Evolutionary conservation across 2,113 vertebrate species (phyloP), one percentile per base, ranked within the genome.

Genomic region (Bungarus multicinctus): DNA sequence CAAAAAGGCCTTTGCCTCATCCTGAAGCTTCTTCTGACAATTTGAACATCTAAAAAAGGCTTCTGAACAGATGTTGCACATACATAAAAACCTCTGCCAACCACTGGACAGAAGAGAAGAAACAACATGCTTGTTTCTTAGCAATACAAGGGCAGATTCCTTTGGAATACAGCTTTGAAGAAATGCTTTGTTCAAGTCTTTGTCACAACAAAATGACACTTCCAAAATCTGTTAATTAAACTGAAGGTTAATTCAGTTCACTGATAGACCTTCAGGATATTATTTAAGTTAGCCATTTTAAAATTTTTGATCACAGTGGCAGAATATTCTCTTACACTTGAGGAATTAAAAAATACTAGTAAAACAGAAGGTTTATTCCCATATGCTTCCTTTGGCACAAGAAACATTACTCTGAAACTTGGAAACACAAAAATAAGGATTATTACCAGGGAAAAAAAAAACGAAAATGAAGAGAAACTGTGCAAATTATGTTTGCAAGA

Each of bases 351-450:
- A 39, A 43, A 85, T 47, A 85, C 52, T 85, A 81, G 25, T 64
- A 74, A 88, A 91, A 55, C 34, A 89, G 58, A n/a, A 81, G 89
- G 5, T 2, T 89, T 87, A 81, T 85, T 94, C 0, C 89, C 30
- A 89, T 25, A 85, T 89, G 47, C 69, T 0, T 1, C 50, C 16
- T 43, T 55, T 91, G 88, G 27, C 85, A 1, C 64, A 54, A 91
- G 6, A 90, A 93, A 88, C 81, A 30, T 14, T 74, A 1, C 64
- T 93, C 58, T 87, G 91, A 92, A 91, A 74, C 60, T 89, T 43
- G 25, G 39, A 55, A 81, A 54, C 10, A 1, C 1, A 11, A 69
- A 90, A 50, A n/a, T 85, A 81, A 50, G 74, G 45, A 54, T 69
- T 0, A 85, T 64, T 85, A 1, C 3, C 23, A 60, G 45, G 11